phyloP scores from a whole-genome alignment of 2,888 invertebrate genomes.

The Molanna angustata region DNA sequence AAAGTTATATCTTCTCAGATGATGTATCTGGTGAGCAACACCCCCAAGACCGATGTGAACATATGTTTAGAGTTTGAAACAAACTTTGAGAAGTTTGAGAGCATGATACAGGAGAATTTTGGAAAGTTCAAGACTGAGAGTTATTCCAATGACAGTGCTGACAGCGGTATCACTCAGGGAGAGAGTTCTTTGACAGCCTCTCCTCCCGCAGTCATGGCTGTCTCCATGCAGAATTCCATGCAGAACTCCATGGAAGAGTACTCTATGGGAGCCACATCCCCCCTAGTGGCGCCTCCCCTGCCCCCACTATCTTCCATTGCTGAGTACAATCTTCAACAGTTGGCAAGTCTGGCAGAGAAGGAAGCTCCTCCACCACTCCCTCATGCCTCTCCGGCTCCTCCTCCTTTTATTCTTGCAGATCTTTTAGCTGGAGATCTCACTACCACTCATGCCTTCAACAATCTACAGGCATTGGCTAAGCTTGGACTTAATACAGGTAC shows the following conservation, averaged over 20 bases:
- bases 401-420: constrained; percentile 73
- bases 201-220: constrained; percentile 68
- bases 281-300: constrained; percentile 43
- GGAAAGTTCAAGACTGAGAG: constrained; percentile 69
- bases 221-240: constrained; percentile 65
- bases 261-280: constrained; percentile 50
- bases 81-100: constrained; percentile 75
- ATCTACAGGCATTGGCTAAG: constrained; percentile 86
- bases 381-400: constrained; percentile 48
- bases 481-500: constrained; percentile 72
- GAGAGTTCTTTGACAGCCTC: constrained; percentile 53
- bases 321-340: constrained; percentile 81
- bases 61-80: constrained; percentile 80
- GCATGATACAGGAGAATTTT: constrained; percentile 67
- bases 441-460: constrained; percentile 76
- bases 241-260: constrained; percentile 78
- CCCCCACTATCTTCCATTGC: constrained; percentile 65
- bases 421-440: constrained; percentile 69
- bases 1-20: constrained; percentile 76
- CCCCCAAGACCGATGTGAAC: constrained; percentile 77
- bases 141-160: constrained; percentile 38
- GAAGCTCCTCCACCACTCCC: constrained; percentile 52
- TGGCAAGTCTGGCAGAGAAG: constrained; percentile 78
- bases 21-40: constrained; percentile 72
- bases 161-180: constrained; percentile 50